Base-by-base conservation (phyloP, 1,140 invertebrate genomes). In the Catajapyx aquilonaris region DNA sequence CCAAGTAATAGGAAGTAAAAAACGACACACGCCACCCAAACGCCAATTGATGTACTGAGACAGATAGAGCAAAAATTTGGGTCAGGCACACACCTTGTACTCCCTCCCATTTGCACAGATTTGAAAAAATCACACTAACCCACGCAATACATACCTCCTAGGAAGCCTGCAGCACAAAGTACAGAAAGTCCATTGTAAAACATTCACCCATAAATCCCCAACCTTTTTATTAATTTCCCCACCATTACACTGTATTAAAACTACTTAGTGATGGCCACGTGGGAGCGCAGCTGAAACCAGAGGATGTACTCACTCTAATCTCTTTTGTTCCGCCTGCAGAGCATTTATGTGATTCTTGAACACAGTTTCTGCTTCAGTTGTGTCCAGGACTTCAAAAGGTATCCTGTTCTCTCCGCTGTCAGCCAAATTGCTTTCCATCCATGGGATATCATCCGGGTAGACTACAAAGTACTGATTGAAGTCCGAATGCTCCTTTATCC, bases 381-480 rank as follows among this genome's bases (percentile, higher is more conserved):
- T 84, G 47, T 86, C 80, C 9, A 94, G 60, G 34, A 94, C 76
- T 53, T 90, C 84, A 51, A 81, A 86, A 2, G 90, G 90, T 52
- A 94, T 87, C 49, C 81, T 66, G 23, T 64, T 61, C 44, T 73
- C 71, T 48, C 71, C 68, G 44, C 69, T 65, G 11, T 68, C 66
- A 36, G 75, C 65, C 37, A 78, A 66, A 49, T 76, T 73, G 48
- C 70, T 69, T 51, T 81, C 76, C 18, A 76, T 73, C 83, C 81
- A 86, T 1, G 75, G 69, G 41, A 73, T 69, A 48, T 77, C 72
- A 42, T 78, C 72, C 4, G 71, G 73, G 46, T 74, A 73, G 50
- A 84, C 78, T 42, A 85, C 79, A 67, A 94, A 94, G 62, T 86
- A 86, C 48, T 79, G 71, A 41, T 77, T 71, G 61, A 88, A 93